Evolutionary conservation across 2,888 invertebrate species (phyloP).

Genomic region (Abrostola triplasia): DNA sequence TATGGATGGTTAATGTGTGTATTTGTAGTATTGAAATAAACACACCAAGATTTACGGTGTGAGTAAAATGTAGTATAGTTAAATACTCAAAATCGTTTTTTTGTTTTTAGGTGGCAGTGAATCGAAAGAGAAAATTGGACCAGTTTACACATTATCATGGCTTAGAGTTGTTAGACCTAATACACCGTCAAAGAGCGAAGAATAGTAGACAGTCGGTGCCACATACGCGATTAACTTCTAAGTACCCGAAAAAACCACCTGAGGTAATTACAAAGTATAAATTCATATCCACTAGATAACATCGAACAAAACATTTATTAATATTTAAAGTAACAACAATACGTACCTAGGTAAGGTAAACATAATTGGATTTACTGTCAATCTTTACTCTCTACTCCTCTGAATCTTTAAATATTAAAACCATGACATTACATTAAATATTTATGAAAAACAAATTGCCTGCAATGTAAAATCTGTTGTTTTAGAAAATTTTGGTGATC

Average conservation of each 20-base stretch:
- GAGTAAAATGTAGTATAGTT: neutral
- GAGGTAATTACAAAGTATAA: conserved; percentile 69
- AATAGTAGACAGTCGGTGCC: conserved; percentile 83
- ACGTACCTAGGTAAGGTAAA: too few species aligned
- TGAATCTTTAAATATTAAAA: too few species aligned
- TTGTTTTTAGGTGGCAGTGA: conserved; percentile 90
- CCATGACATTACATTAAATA: too few species aligned
- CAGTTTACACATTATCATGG: conserved; percentile 94
- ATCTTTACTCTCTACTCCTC: too few species aligned
- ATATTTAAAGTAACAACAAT: too few species aligned
- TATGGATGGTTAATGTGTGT: neutral
- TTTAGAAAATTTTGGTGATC: too few species aligned
- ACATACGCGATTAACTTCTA: conserved; percentile 81
- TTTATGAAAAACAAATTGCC: too few species aligned
- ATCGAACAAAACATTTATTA: too few species aligned
- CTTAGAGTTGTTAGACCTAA: conserved; percentile 92
- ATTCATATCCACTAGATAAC: too few species aligned
- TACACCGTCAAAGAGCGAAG: conserved; percentile 86
- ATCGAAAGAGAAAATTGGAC: conserved; percentile 95
- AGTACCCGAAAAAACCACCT: conserved; percentile 87
- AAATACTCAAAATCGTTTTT: neutral
- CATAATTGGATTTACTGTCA: too few species aligned
- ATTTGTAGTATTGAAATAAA: neutral
- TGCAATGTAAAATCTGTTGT: too few species aligned
- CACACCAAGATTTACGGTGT: neutral